Evolutionary conservation across 23 tunicate species (phyloP).

Genomic region (Ascidia mentula): DNA sequence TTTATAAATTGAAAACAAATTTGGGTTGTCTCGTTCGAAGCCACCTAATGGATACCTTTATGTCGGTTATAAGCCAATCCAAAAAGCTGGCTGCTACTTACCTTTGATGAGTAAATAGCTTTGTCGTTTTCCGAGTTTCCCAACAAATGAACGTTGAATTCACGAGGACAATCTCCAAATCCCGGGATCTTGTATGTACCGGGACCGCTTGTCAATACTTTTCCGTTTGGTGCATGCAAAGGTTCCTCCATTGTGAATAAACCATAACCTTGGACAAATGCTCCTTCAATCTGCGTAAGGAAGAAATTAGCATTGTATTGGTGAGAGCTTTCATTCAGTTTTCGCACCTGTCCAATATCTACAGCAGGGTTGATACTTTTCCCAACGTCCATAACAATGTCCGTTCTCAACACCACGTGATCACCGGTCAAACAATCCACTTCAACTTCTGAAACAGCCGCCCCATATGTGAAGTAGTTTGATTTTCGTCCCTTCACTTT

Average conservation of each 20-base stretch:
- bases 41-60: too few species aligned
- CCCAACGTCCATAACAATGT: conserved; percentile 87
- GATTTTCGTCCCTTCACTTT: conserved; percentile 18
- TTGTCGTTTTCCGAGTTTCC: conserved; percentile 39
- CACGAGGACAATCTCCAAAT: conserved; percentile 76
- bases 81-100: too few species aligned
- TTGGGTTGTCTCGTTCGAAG: too few species aligned
- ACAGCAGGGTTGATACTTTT: conserved; percentile 76
- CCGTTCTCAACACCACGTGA: conserved; percentile 61
- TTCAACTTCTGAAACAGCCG: conserved; percentile 77
- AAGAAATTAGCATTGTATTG: too few species aligned
- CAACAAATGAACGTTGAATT: conserved; percentile 82
- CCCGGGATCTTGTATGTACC: conserved; percentile 95
- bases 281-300: conserved; percentile 79
- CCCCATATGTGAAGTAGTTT: conserved; percentile 56
- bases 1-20: not conserved
- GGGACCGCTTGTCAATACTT: conserved; percentile 71
- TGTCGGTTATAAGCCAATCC: too few species aligned
- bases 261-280: conserved; percentile 87
- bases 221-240: conserved; percentile 57
- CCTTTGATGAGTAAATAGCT: conserved; percentile 75
- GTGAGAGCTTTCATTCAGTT: not conserved
- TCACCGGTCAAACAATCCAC: conserved; percentile 89
- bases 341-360: conserved; percentile 80
- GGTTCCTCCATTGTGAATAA: conserved; percentile 80